Base-by-base conservation (phyloP, 1,140 invertebrate species). In the Centruroides vittatus region DNA sequence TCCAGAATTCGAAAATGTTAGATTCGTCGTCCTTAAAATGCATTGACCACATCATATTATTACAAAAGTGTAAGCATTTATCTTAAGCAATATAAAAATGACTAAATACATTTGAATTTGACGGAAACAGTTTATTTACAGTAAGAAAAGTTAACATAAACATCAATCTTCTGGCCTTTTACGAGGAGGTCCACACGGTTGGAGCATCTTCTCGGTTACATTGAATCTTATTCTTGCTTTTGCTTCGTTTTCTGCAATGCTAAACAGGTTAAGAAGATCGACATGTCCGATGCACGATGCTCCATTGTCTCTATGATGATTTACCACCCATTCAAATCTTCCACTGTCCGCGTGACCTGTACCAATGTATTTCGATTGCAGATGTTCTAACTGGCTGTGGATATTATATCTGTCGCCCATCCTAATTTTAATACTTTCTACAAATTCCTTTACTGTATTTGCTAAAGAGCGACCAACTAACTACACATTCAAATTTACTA, bases 331-430 rank as follows among this genome's bases (percentile, higher is more conserved):
- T 60, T 70, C 68, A 59, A 62, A 69, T 60, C 68, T 69, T 6
- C 58, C 60, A 9, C 59, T 61, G 46, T 67, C 66, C 3, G 66
- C 66, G 58, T 67, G 64, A 35, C 64, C 66, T 6, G 62, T 64
- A 2, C 62, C 61, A 64, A 99, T 96, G 70, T 98, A 99, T 77
- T 98, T 99, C 34, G 93, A 98, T 72, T 99, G 95, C 12, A 99
- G 78, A 84, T 99, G 96, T 73, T 99, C 96, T 61, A 99, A 75
- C 71, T 99, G 96, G 75, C 91, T 96, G 78, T 98, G 92, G 70
- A 99, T 98, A 67, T 98, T 99, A 74, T 99, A 99, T 48, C 96
- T 80, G 76, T 99, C 96, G 58, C 92, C 93, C 93, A 98, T 97
- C 23, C 23, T 23, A 23, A 23, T 23, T 23, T 23, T 23, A 23